Base-by-base conservation (phyloP, 2,888 invertebrate species). In the Clitarchus hookeri region DNA sequence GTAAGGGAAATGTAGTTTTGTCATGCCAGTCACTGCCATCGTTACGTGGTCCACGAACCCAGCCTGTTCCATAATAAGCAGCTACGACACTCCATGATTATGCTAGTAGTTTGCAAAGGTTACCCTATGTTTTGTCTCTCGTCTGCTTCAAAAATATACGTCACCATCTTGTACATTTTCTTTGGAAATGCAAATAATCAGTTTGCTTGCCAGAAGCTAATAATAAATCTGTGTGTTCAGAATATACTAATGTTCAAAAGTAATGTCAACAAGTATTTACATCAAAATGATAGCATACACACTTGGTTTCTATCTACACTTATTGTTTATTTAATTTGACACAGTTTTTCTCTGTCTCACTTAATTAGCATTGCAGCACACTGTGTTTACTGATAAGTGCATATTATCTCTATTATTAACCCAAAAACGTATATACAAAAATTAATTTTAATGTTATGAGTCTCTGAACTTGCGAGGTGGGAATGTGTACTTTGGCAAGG, bases 21-120 rank as follows among this genome's bases (percentile, higher is more conserved):
- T 65, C 65, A 65, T 65, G 65, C 65, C 65, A 65, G 65, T 65
- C 65, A 65, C 65, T 65, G 65, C 65, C 65, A 65, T 65, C 65
- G 65, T 65, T 65, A 65, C 65, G 65, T 65, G 65, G 65, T 65
- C 65, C 65, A 65, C n/a, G 65, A 65, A 65, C 65, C 65, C 65
- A 65, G 65, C 65, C 65, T 65, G 65, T 65, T n/a, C 8, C n/a
- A 19, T 65, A 65, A 23, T n/a, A 65, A 65, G 65, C 65, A 65
- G 65, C 65, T 65, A 19, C n/a, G n/a, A 65, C 65, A 11, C n/a
- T 65, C 65, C 19, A n/a, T n/a, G n/a, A n/a, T 65, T 65, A 65
- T 8, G n/a, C 65, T 65, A n/a, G 65, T 65, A 65, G 65, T 65
- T 65, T n/a, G 65, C 16, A 65, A 65, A 65, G 23, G 65, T 65